Evolutionary conservation across 2,113 vertebrate genomes (phyloP).

Genomic region (Amazona guildingii): DNA sequence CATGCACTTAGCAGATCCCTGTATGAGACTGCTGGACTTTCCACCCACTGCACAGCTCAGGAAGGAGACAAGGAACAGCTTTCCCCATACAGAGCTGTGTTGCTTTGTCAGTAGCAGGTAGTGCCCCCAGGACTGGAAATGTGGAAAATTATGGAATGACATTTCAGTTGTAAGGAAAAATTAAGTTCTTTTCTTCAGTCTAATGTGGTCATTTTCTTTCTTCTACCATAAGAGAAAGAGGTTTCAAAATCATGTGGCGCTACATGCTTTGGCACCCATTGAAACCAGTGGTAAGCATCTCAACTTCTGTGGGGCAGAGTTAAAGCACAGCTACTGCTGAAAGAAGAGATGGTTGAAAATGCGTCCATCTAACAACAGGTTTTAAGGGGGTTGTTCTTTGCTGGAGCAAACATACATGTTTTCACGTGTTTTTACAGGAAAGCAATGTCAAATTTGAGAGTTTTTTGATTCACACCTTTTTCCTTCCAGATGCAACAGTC

Average conservation of each 20-base stretch:
- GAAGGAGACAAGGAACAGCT: background rate
- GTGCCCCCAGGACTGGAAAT: background rate
- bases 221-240: background rate
- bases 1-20: background rate
- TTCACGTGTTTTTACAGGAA: background rate
- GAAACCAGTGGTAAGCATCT: background rate
- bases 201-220: background rate
- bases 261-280: background rate
- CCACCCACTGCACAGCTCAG: background rate
- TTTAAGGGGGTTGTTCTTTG: background rate
- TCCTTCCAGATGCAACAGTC: background rate
- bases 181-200: accelerated
- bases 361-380: background rate
- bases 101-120: background rate
- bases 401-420: background rate
- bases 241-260: background rate
- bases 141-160: background rate
- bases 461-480: background rate
- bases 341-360: background rate
- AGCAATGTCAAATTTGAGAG: background rate
- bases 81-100: accelerated
- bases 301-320: background rate
- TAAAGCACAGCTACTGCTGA: background rate
- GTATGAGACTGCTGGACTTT: background rate
- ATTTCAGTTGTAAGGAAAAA: background rate